A percentile compares a stretch with the other conserved stretches of the same genome.
phyloP scores from a whole-genome alignment of 30 jellyfish, hydroid and myxozoan genomes.

The Aurelia aurita region DNA sequence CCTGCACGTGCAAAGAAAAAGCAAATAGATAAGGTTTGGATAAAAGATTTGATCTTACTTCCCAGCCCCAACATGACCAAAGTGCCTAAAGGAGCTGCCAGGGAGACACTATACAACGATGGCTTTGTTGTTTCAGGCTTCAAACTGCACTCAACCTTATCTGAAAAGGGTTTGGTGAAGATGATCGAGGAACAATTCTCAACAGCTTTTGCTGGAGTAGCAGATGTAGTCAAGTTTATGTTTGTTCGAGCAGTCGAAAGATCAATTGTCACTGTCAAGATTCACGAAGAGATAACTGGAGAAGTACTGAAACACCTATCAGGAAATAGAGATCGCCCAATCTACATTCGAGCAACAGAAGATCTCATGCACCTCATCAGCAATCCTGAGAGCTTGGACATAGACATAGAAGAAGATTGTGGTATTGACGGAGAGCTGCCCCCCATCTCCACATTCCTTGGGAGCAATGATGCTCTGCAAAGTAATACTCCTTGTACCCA shows the following conservation, averaged over 20 bases:
- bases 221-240: background rate
- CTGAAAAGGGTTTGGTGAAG: too few species aligned
- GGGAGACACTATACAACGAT: too few species aligned
- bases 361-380: conserved; percentile 21
- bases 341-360: conserved; percentile 18
- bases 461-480: background rate
- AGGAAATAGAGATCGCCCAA: conserved; percentile 35
- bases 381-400: background rate
- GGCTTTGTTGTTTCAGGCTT: too few species aligned
- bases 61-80: too few species aligned
- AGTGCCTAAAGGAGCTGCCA: too few species aligned
- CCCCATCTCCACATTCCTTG: conserved; percentile 10
- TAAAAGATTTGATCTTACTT: too few species aligned
- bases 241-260: conserved; percentile 1
- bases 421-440: conserved; percentile 1
- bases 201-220: background rate
- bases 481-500: background rate
- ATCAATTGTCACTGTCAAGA: background rate
- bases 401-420: background rate
- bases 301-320: conserved; percentile 24
- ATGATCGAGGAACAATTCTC: too few species aligned
- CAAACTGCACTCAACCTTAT: too few species aligned
- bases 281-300: conserved; percentile 17
- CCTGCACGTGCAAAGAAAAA: too few species aligned
- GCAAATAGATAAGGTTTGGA: too few species aligned